Evolutionary conservation across 2,888 invertebrate species (phyloP), one percentile per base, ranked within the genome.

Genomic region (Caenorhabditis sp.): DNA sequence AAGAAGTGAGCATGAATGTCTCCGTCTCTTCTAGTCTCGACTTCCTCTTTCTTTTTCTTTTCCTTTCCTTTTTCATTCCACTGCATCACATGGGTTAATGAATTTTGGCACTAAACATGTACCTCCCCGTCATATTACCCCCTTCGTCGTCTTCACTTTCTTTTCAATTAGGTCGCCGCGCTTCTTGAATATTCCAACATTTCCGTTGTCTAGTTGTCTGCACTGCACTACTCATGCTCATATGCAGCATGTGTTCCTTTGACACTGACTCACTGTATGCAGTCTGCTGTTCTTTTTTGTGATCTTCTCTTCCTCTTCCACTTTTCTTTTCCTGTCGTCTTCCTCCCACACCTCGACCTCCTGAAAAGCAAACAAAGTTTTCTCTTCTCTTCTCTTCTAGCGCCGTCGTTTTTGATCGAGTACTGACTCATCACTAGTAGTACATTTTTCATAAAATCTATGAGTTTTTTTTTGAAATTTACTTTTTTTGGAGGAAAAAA

Each of bases 71-170:
- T 44, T 47, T 53, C 55, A 60, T 53, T 26, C 47, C 28, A 28
- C 51, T 26, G 72, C 74, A 74, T 74, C 65, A 65, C 67, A 61
- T 22, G 53, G 67, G 76, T 67, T 76, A 67, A 76, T 76, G 67
- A 76, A 76, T 76, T 76, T 76, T 76, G 76, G 67, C 76, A 76
- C 65, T 74, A 74, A 74, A 74, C 76, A 76, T 67, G 76, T 68
- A 56, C 72, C n/a, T 44, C 22, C 60, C 22, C 47, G 26, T 76
- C 72, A 74, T 74, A 51, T 65, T 60, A 51, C 74, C 50, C 71
- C 18, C 47, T 2, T 26, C n/a, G n/a, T n/a, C n/a, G n/a, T 20
- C 15, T 8, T 51, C 37, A 53, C 22, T 53, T 26, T n/a, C 5
- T 65, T 65, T 72, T 56, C 65, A 74, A 74, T 74, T 74, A 74